A percentile compares a stretch with the other conserved stretches of the same genome.
These are phyloP conservation scores for Spongilla lacustris DNA, from an alignment of 37 sponge, comb jelly and placozoan genomes.

Conservation along the genomic window DNA sequence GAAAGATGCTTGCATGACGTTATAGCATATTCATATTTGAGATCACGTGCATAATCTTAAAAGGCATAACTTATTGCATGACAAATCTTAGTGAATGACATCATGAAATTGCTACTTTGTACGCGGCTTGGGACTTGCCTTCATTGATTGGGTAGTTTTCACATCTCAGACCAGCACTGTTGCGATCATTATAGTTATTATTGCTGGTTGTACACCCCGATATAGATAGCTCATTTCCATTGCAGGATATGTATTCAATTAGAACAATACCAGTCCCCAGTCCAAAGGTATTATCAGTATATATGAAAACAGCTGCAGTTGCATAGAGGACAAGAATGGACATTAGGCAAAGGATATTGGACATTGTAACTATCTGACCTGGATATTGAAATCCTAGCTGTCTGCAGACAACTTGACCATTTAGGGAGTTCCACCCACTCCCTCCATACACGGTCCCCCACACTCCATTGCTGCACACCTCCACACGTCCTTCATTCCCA, in stretches of 20 bases:
- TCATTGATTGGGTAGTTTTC: background rate
- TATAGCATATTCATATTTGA: too few relatives aligned
- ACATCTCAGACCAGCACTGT: background rate
- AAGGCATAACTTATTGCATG: too few relatives aligned
- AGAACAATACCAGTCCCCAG: background rate
- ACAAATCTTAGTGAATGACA: too few relatives aligned
- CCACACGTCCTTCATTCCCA: background rate
- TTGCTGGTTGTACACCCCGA: background rate
- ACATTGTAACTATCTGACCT: background rate
- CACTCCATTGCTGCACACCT: background rate
- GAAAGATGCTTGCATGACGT: too few relatives aligned
- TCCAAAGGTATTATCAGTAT: background rate
- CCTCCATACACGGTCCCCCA: background rate
- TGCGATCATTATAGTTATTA: background rate
- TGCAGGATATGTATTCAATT: background rate
- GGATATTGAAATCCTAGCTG: background rate
- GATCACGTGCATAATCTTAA: too few relatives aligned
- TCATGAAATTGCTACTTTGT: too few relatives aligned
- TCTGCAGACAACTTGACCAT: background rate
- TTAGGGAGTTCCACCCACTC: background rate
- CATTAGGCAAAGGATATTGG: too few relatives aligned
- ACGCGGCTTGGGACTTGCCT: background rate
- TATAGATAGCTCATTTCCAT: background rate
- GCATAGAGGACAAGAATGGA: too few relatives aligned
- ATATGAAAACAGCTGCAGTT: background rate